Conservation (phyloP, 2,888 invertebrate species). For the Hirtodrosophila trivittata region DNA sequence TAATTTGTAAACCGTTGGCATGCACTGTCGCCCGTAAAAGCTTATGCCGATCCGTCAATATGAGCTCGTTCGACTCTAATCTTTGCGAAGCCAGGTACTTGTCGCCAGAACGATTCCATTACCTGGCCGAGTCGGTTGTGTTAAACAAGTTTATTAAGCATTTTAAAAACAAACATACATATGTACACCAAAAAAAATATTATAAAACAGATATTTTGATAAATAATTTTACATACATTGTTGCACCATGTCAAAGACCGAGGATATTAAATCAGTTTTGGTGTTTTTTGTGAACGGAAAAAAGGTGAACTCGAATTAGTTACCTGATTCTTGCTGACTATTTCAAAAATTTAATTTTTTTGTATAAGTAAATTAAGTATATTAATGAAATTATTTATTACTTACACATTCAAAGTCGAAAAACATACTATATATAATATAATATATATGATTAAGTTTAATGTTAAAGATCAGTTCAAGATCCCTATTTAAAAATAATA, state of each 20-base stretch:
- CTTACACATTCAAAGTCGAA: no score
- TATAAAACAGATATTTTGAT: neutral
- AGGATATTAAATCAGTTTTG: constrained; percentile 46
- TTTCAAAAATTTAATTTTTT: no score
- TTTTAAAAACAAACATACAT: neutral
- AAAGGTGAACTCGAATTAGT: constrained; percentile 74
- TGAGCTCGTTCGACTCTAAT: constrained; percentile 22
- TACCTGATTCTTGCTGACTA: no score
- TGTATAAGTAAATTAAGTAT: no score
- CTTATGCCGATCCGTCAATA: constrained; percentile 19
- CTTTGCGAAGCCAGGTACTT: constrained; percentile 13
- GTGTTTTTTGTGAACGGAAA: constrained; percentile 82
- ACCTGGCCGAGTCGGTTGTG: constrained; percentile 57
- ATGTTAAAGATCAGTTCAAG: no score
- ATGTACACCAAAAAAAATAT: constrained; percentile 5
- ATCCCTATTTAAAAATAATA: no score
- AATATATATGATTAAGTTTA: no score
- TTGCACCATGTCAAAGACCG: constrained; percentile 30
- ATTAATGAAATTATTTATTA: no score
- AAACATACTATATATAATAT: no score
- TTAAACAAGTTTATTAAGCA: neutral
- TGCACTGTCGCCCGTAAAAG: no score
- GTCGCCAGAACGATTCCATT: constrained; percentile 61
- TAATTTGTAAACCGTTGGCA: no score
- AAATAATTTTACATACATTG: neutral